A percentile compares a stretch with the other conserved stretches of the same genome.
Evolutionary conservation across 2,113 vertebrate species (phyloP).

Genomic region (Corydoras maculifer): DNA sequence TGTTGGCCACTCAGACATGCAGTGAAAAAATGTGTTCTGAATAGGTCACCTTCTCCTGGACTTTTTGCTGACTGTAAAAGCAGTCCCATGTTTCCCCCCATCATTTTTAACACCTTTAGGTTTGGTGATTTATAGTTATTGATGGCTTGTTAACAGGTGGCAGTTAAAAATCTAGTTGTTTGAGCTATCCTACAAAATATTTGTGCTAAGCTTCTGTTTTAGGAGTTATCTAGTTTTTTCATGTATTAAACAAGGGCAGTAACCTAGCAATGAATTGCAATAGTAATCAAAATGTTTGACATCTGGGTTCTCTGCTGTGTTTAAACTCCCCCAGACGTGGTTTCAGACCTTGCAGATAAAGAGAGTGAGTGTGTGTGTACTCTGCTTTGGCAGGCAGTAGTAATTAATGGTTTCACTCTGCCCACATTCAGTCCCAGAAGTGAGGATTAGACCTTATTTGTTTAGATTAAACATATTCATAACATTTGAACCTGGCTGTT

Average conservation of each 20-base stretch:
- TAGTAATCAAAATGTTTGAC: constrained; percentile 29
- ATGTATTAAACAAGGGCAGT: constrained; percentile 15
- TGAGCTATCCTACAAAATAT: neutral
- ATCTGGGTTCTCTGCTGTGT: constrained; percentile 29
- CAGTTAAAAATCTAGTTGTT: neutral
- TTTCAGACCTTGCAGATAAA: constrained; percentile 19
- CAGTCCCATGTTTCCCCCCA: neutral
- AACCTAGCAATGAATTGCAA: constrained; percentile 4
- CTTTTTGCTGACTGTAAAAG: neutral
- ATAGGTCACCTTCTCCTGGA: neutral
- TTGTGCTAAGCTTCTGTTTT: neutral
- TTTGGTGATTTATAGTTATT: neutral
- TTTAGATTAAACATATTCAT: constrained; percentile 37
- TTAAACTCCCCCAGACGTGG: constrained; percentile 24
- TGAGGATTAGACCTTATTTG: constrained; percentile 31
- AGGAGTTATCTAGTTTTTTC: constrained; percentile 6
- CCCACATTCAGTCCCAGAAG: constrained; percentile 19
- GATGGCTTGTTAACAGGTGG: neutral
- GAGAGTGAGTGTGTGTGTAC: neutral
- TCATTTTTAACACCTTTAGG: too few relatives aligned
- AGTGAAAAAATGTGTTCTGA: constrained; percentile 13
- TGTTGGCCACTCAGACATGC: neutral
- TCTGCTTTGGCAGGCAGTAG: constrained; percentile 18
- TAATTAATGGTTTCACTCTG: constrained; percentile 30
- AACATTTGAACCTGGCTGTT: constrained; percentile 32